A percentile compares a stretch with the other conserved stretches of the same genome.
phyloP scores from a whole-genome alignment of 2,797 vertebrate genomes.

The Acipenser oxyrinchus region DNA sequence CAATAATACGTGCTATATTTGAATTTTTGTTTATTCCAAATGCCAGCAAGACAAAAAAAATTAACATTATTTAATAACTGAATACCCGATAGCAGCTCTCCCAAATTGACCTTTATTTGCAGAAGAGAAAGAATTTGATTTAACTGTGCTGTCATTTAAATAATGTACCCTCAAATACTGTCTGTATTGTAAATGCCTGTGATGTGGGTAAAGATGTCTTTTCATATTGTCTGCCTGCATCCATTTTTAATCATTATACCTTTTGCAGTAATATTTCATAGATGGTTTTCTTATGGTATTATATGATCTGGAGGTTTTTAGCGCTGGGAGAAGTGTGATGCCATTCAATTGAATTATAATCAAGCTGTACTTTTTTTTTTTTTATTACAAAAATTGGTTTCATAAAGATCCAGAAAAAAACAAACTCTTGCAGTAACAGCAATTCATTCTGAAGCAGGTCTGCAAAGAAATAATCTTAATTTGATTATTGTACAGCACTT shows the following conservation, averaged over 20 bases:
- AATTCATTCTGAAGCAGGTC: background rate
- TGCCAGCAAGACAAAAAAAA: too few species aligned
- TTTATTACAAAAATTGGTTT: background rate
- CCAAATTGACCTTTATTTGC: too few species aligned
- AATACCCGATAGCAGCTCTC: too few species aligned
- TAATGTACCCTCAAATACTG: too few species aligned
- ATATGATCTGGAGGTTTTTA: background rate
- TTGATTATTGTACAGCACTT: background rate
- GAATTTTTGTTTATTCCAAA: too few species aligned
- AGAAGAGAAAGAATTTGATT: too few species aligned
- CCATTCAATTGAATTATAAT: background rate
- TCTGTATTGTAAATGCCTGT: too few species aligned
- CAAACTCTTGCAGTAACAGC: background rate
- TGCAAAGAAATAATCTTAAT: background rate
- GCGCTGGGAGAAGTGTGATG: background rate
- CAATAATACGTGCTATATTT: too few species aligned
- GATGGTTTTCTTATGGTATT: background rate
- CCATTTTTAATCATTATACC: background rate
- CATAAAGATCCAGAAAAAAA: background rate
- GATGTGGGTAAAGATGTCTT: too few species aligned
- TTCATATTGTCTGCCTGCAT: too few species aligned
- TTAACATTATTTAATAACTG: too few species aligned
- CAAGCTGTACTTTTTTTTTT: background rate
- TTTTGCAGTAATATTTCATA: background rate
- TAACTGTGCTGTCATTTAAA: too few species aligned